Evolutionary conservation across 2,888 invertebrate species (phyloP).

Genomic region (Synergus itoensis): DNA sequence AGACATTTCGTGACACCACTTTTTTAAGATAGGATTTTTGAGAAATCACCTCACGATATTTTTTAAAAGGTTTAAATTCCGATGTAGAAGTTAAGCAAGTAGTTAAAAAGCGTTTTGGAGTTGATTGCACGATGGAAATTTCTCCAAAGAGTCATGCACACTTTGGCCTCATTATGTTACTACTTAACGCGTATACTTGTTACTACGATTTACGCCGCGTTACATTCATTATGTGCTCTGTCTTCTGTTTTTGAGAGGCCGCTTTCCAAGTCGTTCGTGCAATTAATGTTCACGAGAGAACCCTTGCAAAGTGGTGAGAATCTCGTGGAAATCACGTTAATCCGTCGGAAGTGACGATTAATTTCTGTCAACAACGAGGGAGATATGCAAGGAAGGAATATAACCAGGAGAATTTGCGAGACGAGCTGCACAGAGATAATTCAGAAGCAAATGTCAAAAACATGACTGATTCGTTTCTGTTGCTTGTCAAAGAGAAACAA

Average conservation of each 20-base stretch:
- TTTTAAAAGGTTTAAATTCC: too few relatives aligned
- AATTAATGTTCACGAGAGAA: conserved; percentile 57
- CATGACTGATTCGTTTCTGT: background rate
- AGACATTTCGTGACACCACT: too few relatives aligned
- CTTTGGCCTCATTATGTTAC: conserved; percentile 55
- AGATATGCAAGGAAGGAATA: background rate
- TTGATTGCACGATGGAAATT: background rate
- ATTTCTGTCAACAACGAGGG: conserved; percentile 42
- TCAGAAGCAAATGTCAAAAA: background rate
- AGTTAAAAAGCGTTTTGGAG: background rate
- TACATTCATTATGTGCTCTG: conserved; percentile 54
- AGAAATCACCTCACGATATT: too few relatives aligned
- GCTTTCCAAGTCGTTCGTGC: conserved; percentile 54
- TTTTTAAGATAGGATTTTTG: too few relatives aligned
- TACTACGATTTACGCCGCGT: conserved; percentile 59
- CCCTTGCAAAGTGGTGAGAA: conserved; percentile 6
- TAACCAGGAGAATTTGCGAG: background rate
- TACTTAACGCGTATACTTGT: conserved; percentile 60
- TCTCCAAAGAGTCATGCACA: background rate
- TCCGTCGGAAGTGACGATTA: conserved; percentile 47
- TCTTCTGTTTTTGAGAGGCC: conserved; percentile 23
- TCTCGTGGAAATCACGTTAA: conserved; percentile 47
- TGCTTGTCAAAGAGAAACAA: background rate
- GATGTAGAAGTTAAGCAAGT: too few relatives aligned
- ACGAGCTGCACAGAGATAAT: background rate